A percentile compares a stretch with the other conserved stretches of the same genome.
Conservation (phyloP, 2,797 vertebrate species). For the Paramormyrops hopkinsi region DNA sequence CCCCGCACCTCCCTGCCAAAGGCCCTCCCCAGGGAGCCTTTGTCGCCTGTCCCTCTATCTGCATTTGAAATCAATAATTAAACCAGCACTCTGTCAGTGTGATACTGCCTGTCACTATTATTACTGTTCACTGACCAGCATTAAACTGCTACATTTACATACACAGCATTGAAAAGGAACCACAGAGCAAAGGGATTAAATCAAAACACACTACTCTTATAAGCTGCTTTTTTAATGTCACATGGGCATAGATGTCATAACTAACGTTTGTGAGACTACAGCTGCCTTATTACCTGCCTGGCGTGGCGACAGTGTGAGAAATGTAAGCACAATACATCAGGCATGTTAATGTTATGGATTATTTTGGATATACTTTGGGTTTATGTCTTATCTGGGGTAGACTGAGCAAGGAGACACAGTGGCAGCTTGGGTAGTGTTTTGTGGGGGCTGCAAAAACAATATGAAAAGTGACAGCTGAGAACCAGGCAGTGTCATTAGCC, state of each 20-base stretch:
- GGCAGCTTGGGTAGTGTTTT: neutral
- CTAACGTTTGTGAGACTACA: neutral
- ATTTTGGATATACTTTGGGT: neutral
- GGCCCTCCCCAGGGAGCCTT: constrained; percentile 55
- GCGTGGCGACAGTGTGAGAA: neutral
- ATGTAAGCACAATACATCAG: neutral
- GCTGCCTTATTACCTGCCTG: neutral
- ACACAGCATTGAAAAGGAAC: neutral
- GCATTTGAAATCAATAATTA: constrained; percentile 67
- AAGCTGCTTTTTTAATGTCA: neutral
- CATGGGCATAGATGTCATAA: neutral
- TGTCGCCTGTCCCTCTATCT: constrained; percentile 57
- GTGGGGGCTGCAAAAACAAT: neutral
- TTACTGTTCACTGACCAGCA: constrained; percentile 33
- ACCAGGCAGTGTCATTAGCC: neutral
- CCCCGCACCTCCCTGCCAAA: constrained; percentile 40
- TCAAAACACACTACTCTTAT: neutral
- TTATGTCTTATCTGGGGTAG: neutral
- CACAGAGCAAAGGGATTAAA: neutral
- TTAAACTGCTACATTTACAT: constrained; percentile 2
- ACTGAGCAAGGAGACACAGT: neutral
- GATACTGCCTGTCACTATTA: constrained; percentile 53
- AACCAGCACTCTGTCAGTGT: constrained; percentile 47
- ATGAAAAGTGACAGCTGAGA: neutral
- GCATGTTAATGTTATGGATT: neutral